phyloP scores from a whole-genome alignment of 2,888 invertebrate genomes.

The Megamerina dolium region DNA sequence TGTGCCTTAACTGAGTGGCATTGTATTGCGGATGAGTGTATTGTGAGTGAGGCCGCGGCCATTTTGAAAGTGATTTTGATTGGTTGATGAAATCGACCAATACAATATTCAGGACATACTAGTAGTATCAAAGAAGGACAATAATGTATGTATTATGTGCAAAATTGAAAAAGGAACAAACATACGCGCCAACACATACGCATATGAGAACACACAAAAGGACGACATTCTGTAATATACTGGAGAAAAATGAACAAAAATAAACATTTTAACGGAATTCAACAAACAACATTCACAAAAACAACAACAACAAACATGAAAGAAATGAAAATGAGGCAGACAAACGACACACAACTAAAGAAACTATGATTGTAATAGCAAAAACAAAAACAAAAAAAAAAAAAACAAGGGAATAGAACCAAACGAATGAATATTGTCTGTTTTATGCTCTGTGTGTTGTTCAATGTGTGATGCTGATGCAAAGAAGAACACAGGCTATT shows the following conservation, averaged over 20 bases:
- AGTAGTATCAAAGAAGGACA: slow-evolving; percentile 36
- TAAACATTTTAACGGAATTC: slow-evolving; percentile 8
- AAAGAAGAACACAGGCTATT: slow-evolving; percentile 16
- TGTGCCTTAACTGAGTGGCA: too few species aligned
- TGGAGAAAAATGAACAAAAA: not conserved
- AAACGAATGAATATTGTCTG: too few species aligned
- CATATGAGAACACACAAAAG: slow-evolving; percentile 19
- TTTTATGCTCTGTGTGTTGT: slow-evolving; percentile 19
- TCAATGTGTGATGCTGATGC: slow-evolving; percentile 17
- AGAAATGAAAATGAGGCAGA: slow-evolving; percentile 24
- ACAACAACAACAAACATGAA: slow-evolving; percentile 15
- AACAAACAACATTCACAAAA: slow-evolving; percentile 6
- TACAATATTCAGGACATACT: slow-evolving; percentile 44
- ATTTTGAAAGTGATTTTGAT: slow-evolving; percentile 50
- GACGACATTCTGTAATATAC: slow-evolving; percentile 10
- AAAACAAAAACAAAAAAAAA: slow-evolving; percentile 10
- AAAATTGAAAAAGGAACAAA: slow-evolving; percentile 35
- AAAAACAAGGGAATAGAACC: too few species aligned
- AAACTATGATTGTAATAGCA: slow-evolving; percentile 26
- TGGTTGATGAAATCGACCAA: slow-evolving; percentile 50
- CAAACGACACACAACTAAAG: slow-evolving; percentile 23
- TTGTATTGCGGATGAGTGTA: too few species aligned
- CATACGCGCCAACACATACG: too few species aligned
- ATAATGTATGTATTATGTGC: slow-evolving; percentile 46
- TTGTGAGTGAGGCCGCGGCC: slow-evolving; percentile 46